Percentiles rank a stretch among this genome's conserved stretches.
These are phyloP conservation scores for Ceraclea dissimilis DNA, from an alignment of 2,888 invertebrate genomes.

Conservation along the genomic window DNA sequence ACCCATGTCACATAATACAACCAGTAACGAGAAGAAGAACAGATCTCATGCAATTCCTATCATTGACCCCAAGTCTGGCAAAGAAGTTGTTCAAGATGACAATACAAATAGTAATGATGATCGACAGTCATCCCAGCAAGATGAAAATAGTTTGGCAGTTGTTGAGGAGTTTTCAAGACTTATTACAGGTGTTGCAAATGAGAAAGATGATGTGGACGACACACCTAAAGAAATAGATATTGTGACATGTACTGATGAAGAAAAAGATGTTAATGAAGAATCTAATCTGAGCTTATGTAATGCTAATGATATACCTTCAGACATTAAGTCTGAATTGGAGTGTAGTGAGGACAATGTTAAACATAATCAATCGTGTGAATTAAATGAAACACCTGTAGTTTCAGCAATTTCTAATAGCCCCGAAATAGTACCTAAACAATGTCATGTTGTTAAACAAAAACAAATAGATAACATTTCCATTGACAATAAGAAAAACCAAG, in stretches of 20 bases:
- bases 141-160: slow-evolving; percentile 30
- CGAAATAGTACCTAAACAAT: slow-evolving; percentile 53
- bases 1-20: slow-evolving; percentile 36
- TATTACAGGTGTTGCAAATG: slow-evolving; percentile 33
- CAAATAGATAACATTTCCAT: slow-evolving; percentile 30
- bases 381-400: slow-evolving; percentile 54
- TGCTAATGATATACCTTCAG: background rate
- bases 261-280: background rate
- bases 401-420: slow-evolving; percentile 65
- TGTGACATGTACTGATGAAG: background rate
- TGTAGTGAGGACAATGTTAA: slow-evolving; percentile 26
- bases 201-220: slow-evolving; percentile 19
- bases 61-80: slow-evolving; percentile 29
- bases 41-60: slow-evolving; percentile 16
- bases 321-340: background rate
- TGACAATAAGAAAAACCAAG: slow-evolving; percentile 5
- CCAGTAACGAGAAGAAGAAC: slow-evolving; percentile 25
- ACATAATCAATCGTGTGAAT: slow-evolving; percentile 14
- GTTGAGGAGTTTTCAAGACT: slow-evolving; percentile 36
- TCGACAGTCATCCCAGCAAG: slow-evolving; percentile 23
- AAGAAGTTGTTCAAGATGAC: slow-evolving; percentile 27
- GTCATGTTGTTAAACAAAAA: slow-evolving; percentile 28
- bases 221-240: background rate
- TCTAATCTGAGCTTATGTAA: slow-evolving; percentile 2
- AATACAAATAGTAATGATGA: slow-evolving; percentile 1